Base-by-base conservation (phyloP, 1,140 invertebrate species). In the Aleiodes sp. region DNA sequence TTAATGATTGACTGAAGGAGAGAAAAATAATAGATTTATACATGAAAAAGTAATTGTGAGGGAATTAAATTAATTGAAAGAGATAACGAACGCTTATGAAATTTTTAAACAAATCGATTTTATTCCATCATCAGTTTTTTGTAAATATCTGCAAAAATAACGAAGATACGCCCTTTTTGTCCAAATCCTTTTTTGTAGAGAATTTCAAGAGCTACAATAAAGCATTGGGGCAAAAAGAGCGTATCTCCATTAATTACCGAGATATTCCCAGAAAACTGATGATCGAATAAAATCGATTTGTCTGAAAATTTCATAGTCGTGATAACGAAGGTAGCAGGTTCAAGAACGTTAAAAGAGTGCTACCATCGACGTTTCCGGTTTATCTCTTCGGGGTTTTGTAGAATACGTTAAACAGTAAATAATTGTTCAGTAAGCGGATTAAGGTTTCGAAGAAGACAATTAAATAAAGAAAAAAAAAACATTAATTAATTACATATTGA, bases 1-100 rank as follows among this genome's bases (percentile, higher is more conserved):
- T 16, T 71, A 21, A 29, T 33, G 21, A 64, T 39, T 59, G 21
- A 29, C 41, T 57, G 41, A 33, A n/a, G n/a, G 57, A 69, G 64
- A 69, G 56, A 61, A 37, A 63, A 67, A 68, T 43, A 70, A 68
- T 72, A 73, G 68, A 70, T 46, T 63, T 71, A 75, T 71, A 70
- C 70, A 71, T 35, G 33, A 65, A 61, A 33, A 62, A 26, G 57
- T 63, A 46, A n/a, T n/a, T 52, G 29, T 59, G 56, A 60, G 59
- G 57, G 57, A 62, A 70, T 64, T 31, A 63, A 52, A 62, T 56
- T 69, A 33, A 63, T 69, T n/a, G n/a, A n/a, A n/a, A n/a, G n/a
- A n/a, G n/a, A n/a, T n/a, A n/a, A n/a, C n/a, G n/a, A n/a, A n/a
- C n/a, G n/a, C n/a, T n/a, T n/a, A n/a, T n/a, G n/a, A n/a, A n/a